These are phyloP conservation scores for Lampris incognitus DNA, from an alignment of 2,113 vertebrate genomes.

Conservation along the genomic window DNA sequence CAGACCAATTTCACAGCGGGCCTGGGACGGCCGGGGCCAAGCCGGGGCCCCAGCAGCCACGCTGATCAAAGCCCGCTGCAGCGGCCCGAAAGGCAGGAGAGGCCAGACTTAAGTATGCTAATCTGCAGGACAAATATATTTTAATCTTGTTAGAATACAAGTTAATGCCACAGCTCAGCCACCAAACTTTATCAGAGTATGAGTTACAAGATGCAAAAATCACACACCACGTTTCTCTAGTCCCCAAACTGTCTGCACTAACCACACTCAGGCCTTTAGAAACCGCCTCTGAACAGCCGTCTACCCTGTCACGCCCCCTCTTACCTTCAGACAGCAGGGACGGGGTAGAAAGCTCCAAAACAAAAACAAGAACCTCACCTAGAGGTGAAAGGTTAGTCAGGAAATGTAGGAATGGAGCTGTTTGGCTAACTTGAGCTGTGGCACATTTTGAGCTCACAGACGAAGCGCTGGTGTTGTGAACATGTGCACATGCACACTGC, in stretches of 20 bases:
- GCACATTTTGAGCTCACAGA: too few species aligned
- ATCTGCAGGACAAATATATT: slow-evolving; percentile 99
- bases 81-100: slow-evolving; percentile 87
- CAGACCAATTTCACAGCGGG: slow-evolving; percentile 99
- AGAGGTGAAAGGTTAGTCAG: too few species aligned
- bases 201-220: slow-evolving; percentile 78
- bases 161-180: slow-evolving; percentile 95
- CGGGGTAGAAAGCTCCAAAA: neutral
- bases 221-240: slow-evolving; percentile 17
- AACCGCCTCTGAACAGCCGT: neutral
- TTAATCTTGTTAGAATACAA: slow-evolving; percentile 99
- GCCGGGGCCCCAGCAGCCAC: slow-evolving; percentile 90
- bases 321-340: neutral
- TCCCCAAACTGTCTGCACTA: neutral
- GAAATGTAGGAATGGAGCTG: too few species aligned
- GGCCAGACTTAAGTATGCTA: slow-evolving; percentile 96
- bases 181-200: slow-evolving; percentile 87
- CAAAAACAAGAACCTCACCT: too few species aligned
- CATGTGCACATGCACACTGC: neutral
- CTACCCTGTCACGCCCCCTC: neutral
- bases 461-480: too few species aligned
- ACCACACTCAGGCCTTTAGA: neutral
- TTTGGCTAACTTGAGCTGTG: too few species aligned
- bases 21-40: slow-evolving; percentile 90
- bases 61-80: slow-evolving; percentile 96